These are phyloP conservation scores for Callorhinus ursinus DNA, from an alignment of 2,113 vertebrate species.

Conservation along the genomic window DNA sequence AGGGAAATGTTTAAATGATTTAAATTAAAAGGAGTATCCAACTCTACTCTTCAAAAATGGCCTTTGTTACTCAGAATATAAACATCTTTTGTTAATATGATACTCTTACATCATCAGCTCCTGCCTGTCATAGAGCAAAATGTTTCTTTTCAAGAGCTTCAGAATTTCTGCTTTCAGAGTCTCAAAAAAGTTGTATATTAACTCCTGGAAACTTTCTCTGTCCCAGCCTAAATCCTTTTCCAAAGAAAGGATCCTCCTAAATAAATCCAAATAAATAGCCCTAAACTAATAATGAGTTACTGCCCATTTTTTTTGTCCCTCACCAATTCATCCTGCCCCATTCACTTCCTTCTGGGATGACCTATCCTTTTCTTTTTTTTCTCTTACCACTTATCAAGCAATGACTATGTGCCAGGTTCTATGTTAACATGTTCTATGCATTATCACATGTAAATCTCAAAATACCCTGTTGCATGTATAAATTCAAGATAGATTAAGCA, in stretches of 20 bases:
- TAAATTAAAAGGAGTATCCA: conserved; percentile 28
- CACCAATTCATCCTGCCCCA: background rate
- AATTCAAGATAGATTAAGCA: background rate
- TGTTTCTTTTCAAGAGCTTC: background rate
- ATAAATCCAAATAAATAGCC: conserved; percentile 1
- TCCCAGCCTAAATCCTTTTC: background rate
- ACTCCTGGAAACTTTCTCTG: background rate
- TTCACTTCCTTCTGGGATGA: background rate
- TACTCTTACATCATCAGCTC: background rate
- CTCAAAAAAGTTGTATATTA: background rate
- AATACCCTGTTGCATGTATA: background rate
- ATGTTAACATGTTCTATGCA: background rate
- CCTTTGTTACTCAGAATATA: conserved; percentile 4
- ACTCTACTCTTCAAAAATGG: background rate
- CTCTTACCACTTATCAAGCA: background rate
- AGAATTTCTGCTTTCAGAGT: background rate
- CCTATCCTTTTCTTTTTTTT: background rate
- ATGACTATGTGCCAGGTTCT: background rate
- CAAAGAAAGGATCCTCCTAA: background rate
- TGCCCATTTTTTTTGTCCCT: background rate
- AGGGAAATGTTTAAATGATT: conserved; percentile 53
- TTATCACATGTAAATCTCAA: conserved; percentile 33
- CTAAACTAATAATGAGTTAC: background rate
- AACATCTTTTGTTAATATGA: background rate
- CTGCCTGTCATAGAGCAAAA: background rate